Conservation (phyloP, 2,888 invertebrate genomes). For the Endotricha flammealis region DNA sequence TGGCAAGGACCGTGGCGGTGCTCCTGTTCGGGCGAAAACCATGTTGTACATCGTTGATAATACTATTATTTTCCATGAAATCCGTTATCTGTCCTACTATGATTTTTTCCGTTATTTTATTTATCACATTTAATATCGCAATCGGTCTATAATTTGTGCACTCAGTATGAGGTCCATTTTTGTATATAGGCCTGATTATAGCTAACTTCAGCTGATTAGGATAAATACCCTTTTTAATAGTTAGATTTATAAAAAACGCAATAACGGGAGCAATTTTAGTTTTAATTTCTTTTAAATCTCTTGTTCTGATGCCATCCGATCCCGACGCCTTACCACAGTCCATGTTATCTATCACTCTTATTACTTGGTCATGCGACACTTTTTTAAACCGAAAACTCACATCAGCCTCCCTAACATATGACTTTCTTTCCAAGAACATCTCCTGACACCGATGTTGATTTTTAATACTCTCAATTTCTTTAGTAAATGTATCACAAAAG, state of each 20-base stretch:
- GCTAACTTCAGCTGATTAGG: conserved; percentile 11
- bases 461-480: conserved; percentile 11
- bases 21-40: conserved; percentile 5
- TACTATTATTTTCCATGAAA: conserved; percentile 12
- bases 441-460: conserved; percentile 1
- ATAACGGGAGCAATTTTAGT: conserved; percentile 12
- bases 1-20: neutral
- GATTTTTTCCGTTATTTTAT: conserved; percentile 15
- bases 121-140: conserved; percentile 11
- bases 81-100: conserved; percentile 11
- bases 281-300: conserved; percentile 14
- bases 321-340: conserved; percentile 9
- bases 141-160: no score
- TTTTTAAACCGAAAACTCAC: neutral
- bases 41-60: conserved; percentile 5
- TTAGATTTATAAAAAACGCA: conserved; percentile 10
- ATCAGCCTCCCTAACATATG: neutral
- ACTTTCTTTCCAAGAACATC: neutral
- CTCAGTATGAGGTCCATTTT: conserved; percentile 14
- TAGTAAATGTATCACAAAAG: no score
- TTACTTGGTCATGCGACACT: neutral
- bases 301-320: conserved; percentile 9
- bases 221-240: neutral
- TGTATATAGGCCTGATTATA: conserved; percentile 12
- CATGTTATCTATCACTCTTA: conserved; percentile 1